Base-by-base conservation (phyloP, 2,113 vertebrate genomes). In the Coptodon bakossiorum region DNA sequence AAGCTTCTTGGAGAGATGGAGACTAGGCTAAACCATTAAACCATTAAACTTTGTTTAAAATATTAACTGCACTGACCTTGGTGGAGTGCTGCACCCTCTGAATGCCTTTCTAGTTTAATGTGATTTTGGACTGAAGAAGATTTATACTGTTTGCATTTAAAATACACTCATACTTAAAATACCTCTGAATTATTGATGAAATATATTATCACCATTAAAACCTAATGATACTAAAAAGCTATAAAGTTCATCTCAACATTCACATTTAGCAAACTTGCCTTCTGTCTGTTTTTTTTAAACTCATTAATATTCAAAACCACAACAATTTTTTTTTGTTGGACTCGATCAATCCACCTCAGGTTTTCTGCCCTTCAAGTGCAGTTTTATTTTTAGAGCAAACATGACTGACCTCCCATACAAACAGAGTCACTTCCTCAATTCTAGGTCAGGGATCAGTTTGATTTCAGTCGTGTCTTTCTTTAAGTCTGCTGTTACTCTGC, bases 141-240 rank as follows among this genome's bases (percentile, higher is more conserved):
- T 78, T 78, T n/a, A 52, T 78, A 31, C 45, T 34, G 27, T 78
- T 78, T 78, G 27, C 48, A 56, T 83, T 83, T 59, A 85, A 59
- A 78, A 13, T 19, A 19, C 24, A 17, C 45, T 50, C 6, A 31
- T 52, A 78, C 3, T 86, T 56, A 6, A 56, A 81, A 79, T 22
- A 29, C 16, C 6, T 34, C 4, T 90, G 43, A 86, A 86, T 88
- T 86, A 90, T 88, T 82, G n/a, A 90, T 88, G 17, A 82, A 52
- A 78, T 59, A 19, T 84, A 56, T 80, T 50, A 90, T 52, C 17
- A 53, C 13, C 66, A 82, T 86, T 61, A 88, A 88, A 84, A 43
- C 17, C 40, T 50, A 88, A 91, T 87, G 34, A 61, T 6, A 17
- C 29, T 76, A 56, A 80, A 86, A 83, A 13, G 16, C 81, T 22